Conservation (phyloP, 2,113 vertebrate genomes). For the Toxotes chatareus region DNA sequence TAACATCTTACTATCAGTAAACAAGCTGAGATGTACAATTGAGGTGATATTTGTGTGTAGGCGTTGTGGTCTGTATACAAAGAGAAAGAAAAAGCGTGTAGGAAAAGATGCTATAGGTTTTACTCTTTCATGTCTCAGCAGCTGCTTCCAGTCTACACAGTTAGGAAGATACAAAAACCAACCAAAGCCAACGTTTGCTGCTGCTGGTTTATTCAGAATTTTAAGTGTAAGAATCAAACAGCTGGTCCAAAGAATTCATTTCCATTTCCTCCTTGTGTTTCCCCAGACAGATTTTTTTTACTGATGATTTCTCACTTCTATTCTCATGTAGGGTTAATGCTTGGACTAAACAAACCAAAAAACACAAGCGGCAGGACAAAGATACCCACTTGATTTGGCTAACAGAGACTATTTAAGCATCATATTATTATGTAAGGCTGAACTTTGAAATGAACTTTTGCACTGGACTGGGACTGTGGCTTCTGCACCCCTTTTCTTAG, state of each 20-base stretch:
- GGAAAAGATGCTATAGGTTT: neutral
- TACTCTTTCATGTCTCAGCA: neutral
- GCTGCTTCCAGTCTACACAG: neutral
- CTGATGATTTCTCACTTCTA: neutral
- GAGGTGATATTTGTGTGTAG: slow-evolving; percentile 11
- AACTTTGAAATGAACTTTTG: neutral
- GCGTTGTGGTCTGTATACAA: neutral
- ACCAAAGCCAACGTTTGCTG: neutral
- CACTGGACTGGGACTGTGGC: neutral
- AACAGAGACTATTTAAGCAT: neutral
- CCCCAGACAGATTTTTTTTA: too few relatives aligned
- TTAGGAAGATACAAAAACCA: neutral
- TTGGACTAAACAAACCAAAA: neutral
- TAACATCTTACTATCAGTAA: slow-evolving; percentile 4
- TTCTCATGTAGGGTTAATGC: neutral
- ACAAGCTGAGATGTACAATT: neutral
- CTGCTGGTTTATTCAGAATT: too few relatives aligned
- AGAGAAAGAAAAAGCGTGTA: neutral
- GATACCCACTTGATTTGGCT: neutral
- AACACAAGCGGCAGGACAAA: neutral
- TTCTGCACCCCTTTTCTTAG: too few relatives aligned
- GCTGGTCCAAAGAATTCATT: too few relatives aligned
- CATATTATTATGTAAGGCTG: neutral
- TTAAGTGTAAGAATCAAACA: neutral
- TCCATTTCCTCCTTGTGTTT: neutral